Evolutionary conservation across 2,888 invertebrate species (phyloP).

Genomic region (Xylota segnis): DNA sequence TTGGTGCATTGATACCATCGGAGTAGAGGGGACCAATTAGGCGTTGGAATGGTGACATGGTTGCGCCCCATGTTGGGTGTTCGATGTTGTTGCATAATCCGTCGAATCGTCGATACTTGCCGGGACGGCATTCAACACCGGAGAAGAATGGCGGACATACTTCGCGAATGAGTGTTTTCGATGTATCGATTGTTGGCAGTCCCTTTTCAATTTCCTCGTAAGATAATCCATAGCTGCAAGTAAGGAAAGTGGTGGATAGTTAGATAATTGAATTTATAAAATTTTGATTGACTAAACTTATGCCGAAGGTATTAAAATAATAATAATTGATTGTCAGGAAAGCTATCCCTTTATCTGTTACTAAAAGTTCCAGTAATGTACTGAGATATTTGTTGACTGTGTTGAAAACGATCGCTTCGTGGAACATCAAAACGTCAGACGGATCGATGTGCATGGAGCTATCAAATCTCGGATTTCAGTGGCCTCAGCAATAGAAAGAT

Average conservation of each 20-base stretch:
- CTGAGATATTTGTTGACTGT: no score
- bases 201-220: slow-evolving; percentile 95
- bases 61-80: slow-evolving; percentile 95
- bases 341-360: no score
- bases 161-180: slow-evolving; percentile 93
- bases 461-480: no score
- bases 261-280: no score
- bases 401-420: no score
- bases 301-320: no score
- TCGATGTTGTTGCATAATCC: slow-evolving; percentile 95
- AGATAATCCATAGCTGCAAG: slow-evolving; percentile 91
- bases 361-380: no score
- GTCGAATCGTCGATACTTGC: slow-evolving; percentile 94
- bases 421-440: no score
- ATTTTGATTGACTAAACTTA: no score
- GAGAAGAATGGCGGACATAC: slow-evolving; percentile 95
- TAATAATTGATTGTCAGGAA: no score
- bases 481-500: no score
- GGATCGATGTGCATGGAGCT: no score
- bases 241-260: slow-evolving; percentile 61
- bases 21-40: slow-evolving; percentile 91
- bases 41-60: slow-evolving; percentile 94
- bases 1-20: slow-evolving; percentile 93
- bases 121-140: slow-evolving; percentile 94
- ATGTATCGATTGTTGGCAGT: slow-evolving; percentile 94